phyloP scores from a whole-genome alignment of 1,140 invertebrate genomes.

The Drosophila tropicalis region DNA sequence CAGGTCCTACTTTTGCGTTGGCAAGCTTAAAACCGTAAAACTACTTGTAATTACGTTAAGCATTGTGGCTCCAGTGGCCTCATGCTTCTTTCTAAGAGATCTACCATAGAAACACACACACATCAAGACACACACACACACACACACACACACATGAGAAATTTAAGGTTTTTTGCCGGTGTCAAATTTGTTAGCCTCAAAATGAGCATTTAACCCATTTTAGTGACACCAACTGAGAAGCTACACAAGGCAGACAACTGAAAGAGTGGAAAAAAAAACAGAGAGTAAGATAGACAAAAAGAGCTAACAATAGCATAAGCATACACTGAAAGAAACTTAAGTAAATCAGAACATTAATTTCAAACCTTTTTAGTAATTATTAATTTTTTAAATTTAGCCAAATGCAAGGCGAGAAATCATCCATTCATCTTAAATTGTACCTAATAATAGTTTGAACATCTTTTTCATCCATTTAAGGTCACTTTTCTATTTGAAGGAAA shows the following conservation, averaged over 20 bases:
- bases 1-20: conserved; percentile 19
- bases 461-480: no score
- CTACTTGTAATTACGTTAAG: conserved; percentile 79
- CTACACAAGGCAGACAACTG: conserved; percentile 10
- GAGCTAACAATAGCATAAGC: background rate
- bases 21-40: conserved; percentile 55
- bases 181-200: conserved; percentile 36
- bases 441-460: no score
- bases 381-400: no score
- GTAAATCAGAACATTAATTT: no score
- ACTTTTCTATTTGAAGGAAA: no score
- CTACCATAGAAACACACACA: background rate
- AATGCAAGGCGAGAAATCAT: no score
- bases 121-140: background rate
- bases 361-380: no score
- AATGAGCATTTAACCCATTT: conserved; percentile 40
- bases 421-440: no score
- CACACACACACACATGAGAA: background rate
- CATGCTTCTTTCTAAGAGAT: conserved; percentile 13
- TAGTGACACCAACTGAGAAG: conserved; percentile 13
- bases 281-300: background rate
- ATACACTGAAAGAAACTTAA: background rate
- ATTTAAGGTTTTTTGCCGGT: conserved; percentile 18
- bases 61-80: conserved; percentile 55
- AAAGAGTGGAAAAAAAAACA: no score